Percentiles rank a stretch among this genome's conserved stretches.
These are phyloP conservation scores for Criorhina ranunculi DNA, from an alignment of 2,888 invertebrate species.

Conservation along the genomic window DNA sequence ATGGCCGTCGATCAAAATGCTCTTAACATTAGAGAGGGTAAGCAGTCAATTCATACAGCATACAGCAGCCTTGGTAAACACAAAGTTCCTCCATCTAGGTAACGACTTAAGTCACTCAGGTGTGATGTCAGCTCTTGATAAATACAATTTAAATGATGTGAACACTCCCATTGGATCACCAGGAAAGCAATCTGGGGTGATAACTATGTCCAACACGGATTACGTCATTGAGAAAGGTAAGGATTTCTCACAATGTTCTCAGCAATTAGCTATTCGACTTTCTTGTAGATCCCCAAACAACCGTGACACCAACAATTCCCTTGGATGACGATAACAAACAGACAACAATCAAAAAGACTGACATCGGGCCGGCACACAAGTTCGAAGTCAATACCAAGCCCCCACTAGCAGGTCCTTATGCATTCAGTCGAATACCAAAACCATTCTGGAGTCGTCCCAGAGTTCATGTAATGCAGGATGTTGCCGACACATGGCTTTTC, in stretches of 20 bases:
- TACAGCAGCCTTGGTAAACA: no score
- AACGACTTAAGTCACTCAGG: constrained; percentile 81
- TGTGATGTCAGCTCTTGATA: constrained; percentile 81
- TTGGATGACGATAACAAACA: constrained; percentile 81
- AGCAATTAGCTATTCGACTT: neutral
- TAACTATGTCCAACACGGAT: constrained; percentile 83
- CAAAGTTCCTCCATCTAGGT: constrained; percentile 74
- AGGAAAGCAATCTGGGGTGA: constrained; percentile 82
- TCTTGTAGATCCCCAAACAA: constrained; percentile 79
- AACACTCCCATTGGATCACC: constrained; percentile 81
- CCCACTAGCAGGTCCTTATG: constrained; percentile 94
- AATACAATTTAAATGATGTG: constrained; percentile 81
- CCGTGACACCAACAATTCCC: constrained; percentile 54
- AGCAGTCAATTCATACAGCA: constrained; percentile 6
- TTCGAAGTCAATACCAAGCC: constrained; percentile 89
- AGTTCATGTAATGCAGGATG: constrained; percentile 90
- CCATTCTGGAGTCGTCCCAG: constrained; percentile 93
- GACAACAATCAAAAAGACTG: constrained; percentile 83
- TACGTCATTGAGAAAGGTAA: constrained; percentile 81
- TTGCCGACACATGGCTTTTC: constrained; percentile 93
- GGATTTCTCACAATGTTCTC: neutral
- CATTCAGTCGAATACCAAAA: constrained; percentile 94
- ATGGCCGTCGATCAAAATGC: constrained; percentile 95
- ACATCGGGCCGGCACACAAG: constrained; percentile 84
- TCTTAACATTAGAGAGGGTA: constrained; percentile 89